Evolutionary conservation across 2,113 vertebrate genomes (phyloP), one percentile per base, ranked within the genome.

Genomic region (Piaya cayana): DNA sequence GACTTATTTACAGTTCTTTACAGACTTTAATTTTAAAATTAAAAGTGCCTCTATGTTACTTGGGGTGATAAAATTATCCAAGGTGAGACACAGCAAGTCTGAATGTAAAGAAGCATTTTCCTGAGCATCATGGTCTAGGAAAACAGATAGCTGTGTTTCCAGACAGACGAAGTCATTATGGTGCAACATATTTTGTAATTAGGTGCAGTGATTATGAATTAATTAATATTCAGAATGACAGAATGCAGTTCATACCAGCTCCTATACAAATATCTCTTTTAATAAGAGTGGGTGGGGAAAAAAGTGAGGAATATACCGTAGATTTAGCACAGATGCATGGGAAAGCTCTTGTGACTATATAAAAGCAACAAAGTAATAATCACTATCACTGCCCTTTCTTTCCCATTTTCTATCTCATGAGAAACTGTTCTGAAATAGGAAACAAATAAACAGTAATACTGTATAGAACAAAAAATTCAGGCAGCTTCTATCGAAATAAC

Each of bases 311-410:
- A 52, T 32, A 78, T 20, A 68, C 9, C 29, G 18, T 65, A 39
- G 16, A 27, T 89, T 70, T 85, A 34, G 26, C 43, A 59, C 5
- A 85, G 19, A 22, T 26, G 8, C 29, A 80, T 21, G 11, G 25
- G 7, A 74, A 36, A 80, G 43, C 11, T 75, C 52, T 39, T 92
- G 0, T 30, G 56, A 82, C 6, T 64, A 60, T 23, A 72, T 12
- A 53, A 1, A 77, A 42, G 6, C 25, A 81, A 36, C 1, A 3
- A 68, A 77, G n/a, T 63, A 62, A 23, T 12, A 59, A 49, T 1
- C 9, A 52, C 5, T 27, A 11, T 32, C 9, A 12, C 50, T 52
- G 14, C 9, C 4, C 0, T 1, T 1, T 4, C 13, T 3, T 5
- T 6, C n/a, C 6, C 4, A 5, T 12, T 81, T 86, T 74, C 64